Percentiles rank a stretch among this genome's conserved stretches.
phyloP scores from a whole-genome alignment of 2,888 invertebrate genomes.

The Chloromyia formosa region DNA sequence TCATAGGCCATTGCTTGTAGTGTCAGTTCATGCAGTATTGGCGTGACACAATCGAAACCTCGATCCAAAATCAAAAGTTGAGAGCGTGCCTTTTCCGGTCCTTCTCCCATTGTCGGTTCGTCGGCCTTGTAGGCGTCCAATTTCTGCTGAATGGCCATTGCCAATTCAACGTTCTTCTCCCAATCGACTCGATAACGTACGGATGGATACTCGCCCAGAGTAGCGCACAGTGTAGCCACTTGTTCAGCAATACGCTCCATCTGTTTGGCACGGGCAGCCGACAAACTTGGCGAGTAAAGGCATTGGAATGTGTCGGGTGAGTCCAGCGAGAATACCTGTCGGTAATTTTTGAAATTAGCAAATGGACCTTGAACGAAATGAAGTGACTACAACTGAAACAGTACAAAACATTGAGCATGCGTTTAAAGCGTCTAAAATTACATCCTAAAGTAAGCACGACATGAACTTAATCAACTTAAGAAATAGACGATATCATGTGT shows the following conservation, averaged over 20 bases:
- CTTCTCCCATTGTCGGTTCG: slow-evolving; percentile 99
- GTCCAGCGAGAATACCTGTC: slow-evolving; percentile 93
- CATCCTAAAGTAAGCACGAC: not conserved
- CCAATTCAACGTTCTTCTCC: slow-evolving; percentile 97
- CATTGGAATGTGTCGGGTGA: slow-evolving; percentile 96
- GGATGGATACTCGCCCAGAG: slow-evolving; percentile 96
- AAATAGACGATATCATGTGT: not conserved
- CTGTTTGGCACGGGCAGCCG: slow-evolving; percentile 83
- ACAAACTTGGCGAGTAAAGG: slow-evolving; percentile 91
- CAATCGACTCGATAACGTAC: slow-evolving; percentile 95
- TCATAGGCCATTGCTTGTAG: slow-evolving; percentile 99
- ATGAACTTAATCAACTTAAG: not conserved
- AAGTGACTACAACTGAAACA: not conserved
- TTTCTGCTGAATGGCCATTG: slow-evolving; percentile 98
- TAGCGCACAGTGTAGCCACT: slow-evolving; percentile 98
- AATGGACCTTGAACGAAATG: not conserved
- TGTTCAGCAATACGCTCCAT: slow-evolving; percentile 99
- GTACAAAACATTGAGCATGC: too few relatives aligned
- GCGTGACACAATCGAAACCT: slow-evolving; percentile 98
- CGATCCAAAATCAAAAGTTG: slow-evolving; percentile 95
- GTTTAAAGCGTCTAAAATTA: not conserved
- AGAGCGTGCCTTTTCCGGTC: slow-evolving; percentile 95
- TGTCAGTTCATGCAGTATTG: slow-evolving; percentile 96
- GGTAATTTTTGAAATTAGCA: not conserved
- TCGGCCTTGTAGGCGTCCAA: slow-evolving; percentile 99